These are phyloP conservation scores for Menidia menidia DNA, from an alignment of 2,797 vertebrate genomes.

Conservation along the genomic window DNA sequence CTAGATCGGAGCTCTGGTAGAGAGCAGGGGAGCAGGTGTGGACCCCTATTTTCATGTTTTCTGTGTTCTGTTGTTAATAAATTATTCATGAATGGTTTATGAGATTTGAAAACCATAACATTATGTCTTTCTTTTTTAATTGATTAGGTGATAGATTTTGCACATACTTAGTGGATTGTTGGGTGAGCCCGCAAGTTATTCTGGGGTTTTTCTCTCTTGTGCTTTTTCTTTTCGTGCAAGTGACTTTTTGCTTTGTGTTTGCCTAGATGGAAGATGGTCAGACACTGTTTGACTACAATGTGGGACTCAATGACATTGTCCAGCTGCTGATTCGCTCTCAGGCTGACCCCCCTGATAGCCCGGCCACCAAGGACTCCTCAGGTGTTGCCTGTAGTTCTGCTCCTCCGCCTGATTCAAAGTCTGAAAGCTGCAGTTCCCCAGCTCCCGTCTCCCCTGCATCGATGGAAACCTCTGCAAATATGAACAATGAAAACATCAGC, in stretches of 20 bases:
- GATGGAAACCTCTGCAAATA: slow-evolving; percentile 59
- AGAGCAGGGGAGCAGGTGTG: too few relatives aligned
- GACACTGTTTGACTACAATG: slow-evolving; percentile 98
- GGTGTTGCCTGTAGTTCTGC: slow-evolving; percentile 61
- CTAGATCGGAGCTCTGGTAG: slow-evolving; percentile 4
- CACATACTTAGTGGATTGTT: not conserved
- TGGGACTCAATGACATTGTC: slow-evolving; percentile 98
- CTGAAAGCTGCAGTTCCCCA: slow-evolving; percentile 57
- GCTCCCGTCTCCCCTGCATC: slow-evolving; percentile 48
- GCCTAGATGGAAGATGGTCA: slow-evolving; percentile 97
- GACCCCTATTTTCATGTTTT: too few relatives aligned
- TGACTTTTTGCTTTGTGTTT: slow-evolving; percentile 31
- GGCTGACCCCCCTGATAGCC: slow-evolving; percentile 86
- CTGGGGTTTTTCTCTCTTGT: not conserved
- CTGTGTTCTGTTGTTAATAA: too few relatives aligned
- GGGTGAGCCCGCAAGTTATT: not conserved
- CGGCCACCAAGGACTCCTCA: slow-evolving; percentile 83
- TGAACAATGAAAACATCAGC: slow-evolving; percentile 64
- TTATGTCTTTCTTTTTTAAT: not conserved
- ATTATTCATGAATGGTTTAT: too few relatives aligned
- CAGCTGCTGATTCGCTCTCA: slow-evolving; percentile 96
- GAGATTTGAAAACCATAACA: too few relatives aligned
- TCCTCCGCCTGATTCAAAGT: slow-evolving; percentile 51
- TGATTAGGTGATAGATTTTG: not conserved
- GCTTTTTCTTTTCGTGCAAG: slow-evolving; percentile 7